These are phyloP conservation scores for Prionchulus punctatus DNA, from an alignment of 2,888 invertebrate genomes.

Conservation along the genomic window DNA sequence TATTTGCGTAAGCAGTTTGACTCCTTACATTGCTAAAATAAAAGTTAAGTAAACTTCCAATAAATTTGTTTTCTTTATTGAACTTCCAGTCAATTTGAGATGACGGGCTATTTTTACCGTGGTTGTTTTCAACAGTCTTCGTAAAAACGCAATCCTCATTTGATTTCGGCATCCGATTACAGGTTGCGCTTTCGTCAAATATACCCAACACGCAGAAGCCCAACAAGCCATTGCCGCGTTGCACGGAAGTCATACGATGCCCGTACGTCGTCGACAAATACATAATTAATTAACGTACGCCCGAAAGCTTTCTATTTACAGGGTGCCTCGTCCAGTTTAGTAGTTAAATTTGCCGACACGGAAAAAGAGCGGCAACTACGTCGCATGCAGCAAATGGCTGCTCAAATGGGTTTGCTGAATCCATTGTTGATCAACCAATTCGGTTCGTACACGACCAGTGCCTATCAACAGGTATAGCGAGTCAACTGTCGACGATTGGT, in stretches of 20 bases:
- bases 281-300: background rate
- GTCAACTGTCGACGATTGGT: conserved; percentile 14
- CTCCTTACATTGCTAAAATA: too few species aligned
- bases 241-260: conserved; percentile 99
- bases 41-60: too few species aligned
- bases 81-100: too few species aligned
- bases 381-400: conserved; percentile 99
- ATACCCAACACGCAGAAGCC: conserved; percentile 89
- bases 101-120: too few species aligned
- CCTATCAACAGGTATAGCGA: conserved; percentile 66
- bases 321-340: conserved; percentile 97
- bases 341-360: conserved; percentile 98
- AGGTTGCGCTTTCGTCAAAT: conserved; percentile 99
- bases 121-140: too few species aligned
- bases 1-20: too few species aligned
- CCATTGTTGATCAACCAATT: conserved; percentile 92
- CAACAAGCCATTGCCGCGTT: conserved; percentile 92
- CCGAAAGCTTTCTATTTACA: conserved; percentile 34
- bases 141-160: too few species aligned
- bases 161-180: too few species aligned
- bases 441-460: conserved; percentile 69
- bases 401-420: conserved; percentile 90
- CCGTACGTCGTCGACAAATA: conserved; percentile 52
- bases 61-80: too few species aligned
- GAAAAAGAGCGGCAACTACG: conserved; percentile 97